Conservation (phyloP, 1,140 invertebrate genomes). For the Dreissena polymorpha region DNA sequence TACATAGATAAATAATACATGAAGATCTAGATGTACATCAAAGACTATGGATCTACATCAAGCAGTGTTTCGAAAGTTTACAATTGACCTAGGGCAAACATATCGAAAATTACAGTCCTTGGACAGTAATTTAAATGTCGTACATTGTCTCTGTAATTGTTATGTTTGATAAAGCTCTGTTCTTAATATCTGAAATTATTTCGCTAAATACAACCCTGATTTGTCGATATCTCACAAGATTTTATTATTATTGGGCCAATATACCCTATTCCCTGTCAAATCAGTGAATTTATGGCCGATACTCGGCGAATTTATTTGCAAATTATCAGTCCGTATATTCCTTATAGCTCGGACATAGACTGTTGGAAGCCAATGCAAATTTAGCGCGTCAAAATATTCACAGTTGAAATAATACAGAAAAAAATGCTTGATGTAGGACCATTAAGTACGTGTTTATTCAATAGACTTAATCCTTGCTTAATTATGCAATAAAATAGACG, state of each 20-base stretch:
- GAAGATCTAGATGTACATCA: too few species aligned
- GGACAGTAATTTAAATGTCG: background rate
- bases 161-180: background rate
- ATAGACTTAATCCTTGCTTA: too few species aligned
- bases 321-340: conserved; percentile 9
- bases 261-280: conserved; percentile 17
- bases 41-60: too few species aligned
- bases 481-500: too few species aligned
- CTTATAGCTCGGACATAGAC: conserved; percentile 1
- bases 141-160: background rate
- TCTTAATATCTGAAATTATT: conserved; percentile 16
- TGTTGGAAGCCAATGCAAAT: background rate
- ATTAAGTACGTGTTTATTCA: too few species aligned
- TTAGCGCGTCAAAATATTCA: too few species aligned
- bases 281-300: conserved; percentile 38
- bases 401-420: too few species aligned
- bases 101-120: too few species aligned
- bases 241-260: conserved; percentile 51
- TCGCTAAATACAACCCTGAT: conserved; percentile 16
- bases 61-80: too few species aligned
- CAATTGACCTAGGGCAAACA: too few species aligned
- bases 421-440: too few species aligned
- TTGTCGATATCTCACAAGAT: conserved; percentile 40
- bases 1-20: too few species aligned
- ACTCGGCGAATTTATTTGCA: conserved; percentile 26